These are phyloP conservation scores for Melanargia galathea DNA, from an alignment of 2,888 invertebrate genomes.

Conservation along the genomic window DNA sequence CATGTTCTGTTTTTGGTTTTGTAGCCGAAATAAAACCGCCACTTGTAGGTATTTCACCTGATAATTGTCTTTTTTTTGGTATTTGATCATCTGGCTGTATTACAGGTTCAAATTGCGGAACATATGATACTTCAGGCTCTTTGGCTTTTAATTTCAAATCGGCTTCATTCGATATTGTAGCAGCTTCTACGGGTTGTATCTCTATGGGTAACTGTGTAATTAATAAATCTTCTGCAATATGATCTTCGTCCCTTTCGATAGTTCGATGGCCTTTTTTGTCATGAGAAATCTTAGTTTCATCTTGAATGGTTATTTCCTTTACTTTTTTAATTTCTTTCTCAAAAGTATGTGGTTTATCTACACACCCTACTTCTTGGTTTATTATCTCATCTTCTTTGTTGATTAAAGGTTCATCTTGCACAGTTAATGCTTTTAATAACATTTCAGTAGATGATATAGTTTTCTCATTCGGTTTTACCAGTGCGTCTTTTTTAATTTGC, in stretches of 20 bases:
- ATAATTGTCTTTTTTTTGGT: background rate
- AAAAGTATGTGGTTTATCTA: background rate
- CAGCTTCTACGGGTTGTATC: conserved; percentile 54
- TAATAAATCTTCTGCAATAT: conserved; percentile 1
- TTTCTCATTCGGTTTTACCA: background rate
- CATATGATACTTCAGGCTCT: conserved; percentile 54
- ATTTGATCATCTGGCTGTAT: conserved; percentile 43
- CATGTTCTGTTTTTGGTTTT: conserved; percentile 49
- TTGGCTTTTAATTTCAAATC: conserved; percentile 46
- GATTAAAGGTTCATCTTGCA: background rate
- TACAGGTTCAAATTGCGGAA: conserved; percentile 57
- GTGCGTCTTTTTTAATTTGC: background rate
- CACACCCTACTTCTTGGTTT: background rate
- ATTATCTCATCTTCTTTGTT: background rate
- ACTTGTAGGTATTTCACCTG: conserved; percentile 28
- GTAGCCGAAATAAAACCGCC: conserved; percentile 25
- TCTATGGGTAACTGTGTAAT: conserved; percentile 27
- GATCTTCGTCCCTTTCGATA: background rate
- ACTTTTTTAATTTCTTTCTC: background rate
- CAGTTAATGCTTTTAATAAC: conserved; percentile 8
- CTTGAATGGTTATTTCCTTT: background rate
- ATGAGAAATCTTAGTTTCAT: background rate
- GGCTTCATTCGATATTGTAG: conserved; percentile 54
- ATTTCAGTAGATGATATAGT: background rate
- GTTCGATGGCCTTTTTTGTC: background rate